Conservation (phyloP, 2,888 invertebrate species). For the Chymomyza amoena region DNA sequence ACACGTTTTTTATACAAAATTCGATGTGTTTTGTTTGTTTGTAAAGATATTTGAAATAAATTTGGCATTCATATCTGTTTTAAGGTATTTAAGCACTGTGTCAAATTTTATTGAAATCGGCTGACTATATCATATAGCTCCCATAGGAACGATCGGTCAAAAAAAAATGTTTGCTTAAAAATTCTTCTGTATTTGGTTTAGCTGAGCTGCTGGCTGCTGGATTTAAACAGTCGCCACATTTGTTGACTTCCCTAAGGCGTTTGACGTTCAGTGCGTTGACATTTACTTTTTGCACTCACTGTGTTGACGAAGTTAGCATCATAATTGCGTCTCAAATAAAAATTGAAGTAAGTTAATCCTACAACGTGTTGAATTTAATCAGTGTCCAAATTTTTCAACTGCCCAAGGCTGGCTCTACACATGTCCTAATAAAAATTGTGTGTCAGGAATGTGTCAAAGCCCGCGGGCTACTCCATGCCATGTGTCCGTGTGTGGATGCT, state of each 20-base stretch:
- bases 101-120: too few relatives aligned
- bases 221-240: constrained; percentile 27
- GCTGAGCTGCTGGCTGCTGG: neutral
- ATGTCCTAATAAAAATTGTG: constrained; percentile 15
- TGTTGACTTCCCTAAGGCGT: constrained; percentile 61
- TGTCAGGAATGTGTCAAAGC: neutral
- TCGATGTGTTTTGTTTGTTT: too few relatives aligned
- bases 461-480: neutral
- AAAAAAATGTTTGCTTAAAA: too few relatives aligned
- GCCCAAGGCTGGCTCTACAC: constrained; percentile 20
- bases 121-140: too few relatives aligned
- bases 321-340: constrained; percentile 67
- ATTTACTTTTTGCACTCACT: neutral
- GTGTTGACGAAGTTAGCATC: constrained; percentile 60
- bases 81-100: too few relatives aligned
- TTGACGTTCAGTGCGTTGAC: too few relatives aligned
- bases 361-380: constrained; percentile 72
- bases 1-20: too few relatives aligned
- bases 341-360: constrained; percentile 73
- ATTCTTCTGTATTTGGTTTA: too few relatives aligned
- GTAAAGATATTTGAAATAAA: too few relatives aligned
- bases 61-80: too few relatives aligned
- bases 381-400: constrained; percentile 67
- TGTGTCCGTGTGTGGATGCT: neutral
- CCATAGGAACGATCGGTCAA: too few relatives aligned